A percentile compares a stretch with the other conserved stretches of the same genome.
These are phyloP conservation scores for Sialia sialis DNA, from an alignment of 2,113 vertebrate species.

Conservation along the genomic window DNA sequence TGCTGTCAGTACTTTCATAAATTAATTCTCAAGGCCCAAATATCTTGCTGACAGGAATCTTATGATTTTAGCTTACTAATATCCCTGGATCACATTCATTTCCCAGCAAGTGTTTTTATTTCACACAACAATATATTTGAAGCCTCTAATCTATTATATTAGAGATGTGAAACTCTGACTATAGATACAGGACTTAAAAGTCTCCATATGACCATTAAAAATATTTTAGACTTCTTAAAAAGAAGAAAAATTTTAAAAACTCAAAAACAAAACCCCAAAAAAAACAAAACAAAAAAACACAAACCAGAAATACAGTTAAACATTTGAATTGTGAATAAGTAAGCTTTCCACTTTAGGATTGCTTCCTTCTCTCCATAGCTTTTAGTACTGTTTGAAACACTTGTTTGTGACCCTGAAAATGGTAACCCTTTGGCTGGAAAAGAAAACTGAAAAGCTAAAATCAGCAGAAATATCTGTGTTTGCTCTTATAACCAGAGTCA, in stretches of 20 bases:
- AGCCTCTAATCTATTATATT: background rate
- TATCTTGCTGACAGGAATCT: background rate
- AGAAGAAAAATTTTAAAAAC: background rate
- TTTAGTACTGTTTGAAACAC: background rate
- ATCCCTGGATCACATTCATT: background rate
- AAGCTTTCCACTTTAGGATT: background rate
- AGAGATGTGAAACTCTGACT: background rate
- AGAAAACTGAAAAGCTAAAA: background rate
- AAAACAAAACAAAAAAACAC: fast-evolving
- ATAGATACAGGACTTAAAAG: background rate
- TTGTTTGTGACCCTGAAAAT: background rate
- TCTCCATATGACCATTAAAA: background rate
- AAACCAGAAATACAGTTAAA: background rate
- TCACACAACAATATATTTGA: background rate
- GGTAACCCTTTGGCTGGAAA: no score
- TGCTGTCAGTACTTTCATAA: background rate
- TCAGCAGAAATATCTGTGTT: background rate
- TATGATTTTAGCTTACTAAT: background rate
- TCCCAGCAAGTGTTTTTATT: background rate
- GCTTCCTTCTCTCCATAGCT: background rate
- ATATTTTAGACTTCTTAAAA: background rate
- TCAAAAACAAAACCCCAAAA: background rate
- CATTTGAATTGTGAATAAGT: background rate
- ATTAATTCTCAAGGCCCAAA: background rate
- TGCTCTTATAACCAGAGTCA: background rate